Evolutionary conservation across 2,888 invertebrate species (phyloP), one percentile per base, ranked within the genome.

Genomic region (Andrena flavipes): DNA sequence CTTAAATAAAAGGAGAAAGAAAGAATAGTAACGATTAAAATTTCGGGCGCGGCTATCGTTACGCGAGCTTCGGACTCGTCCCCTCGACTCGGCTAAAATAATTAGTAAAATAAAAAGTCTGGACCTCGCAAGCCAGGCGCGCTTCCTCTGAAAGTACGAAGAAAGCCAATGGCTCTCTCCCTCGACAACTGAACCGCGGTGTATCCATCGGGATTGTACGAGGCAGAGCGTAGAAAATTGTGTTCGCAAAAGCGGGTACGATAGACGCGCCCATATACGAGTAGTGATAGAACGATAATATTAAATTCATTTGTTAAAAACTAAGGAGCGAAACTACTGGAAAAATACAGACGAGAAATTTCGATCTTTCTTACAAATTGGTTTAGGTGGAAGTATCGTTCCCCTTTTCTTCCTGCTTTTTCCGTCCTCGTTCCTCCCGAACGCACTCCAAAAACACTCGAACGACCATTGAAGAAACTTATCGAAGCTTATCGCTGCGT

Each of bases 251-350:
- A 67, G n/a, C 6, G 20, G 42, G 8, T 26, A 74, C 81, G 79
- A 81, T 73, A 76, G 76, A 51, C 75, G 65, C 81, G 82, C 72
- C 74, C 64, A 67, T 72, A 68, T 71, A 35, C 29, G 73, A 82
- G 54, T 82, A 77, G 71, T 76, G 69, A 80, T 69, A 71, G 74
- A 84, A 78, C 64, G 49, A 79, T 70, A 72, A 73, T 77, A 81
- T 71, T 78, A 82, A 76, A 86, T 86, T 70, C 35, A 74, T 67
- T 80, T 16, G 71, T 76, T 86, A 84, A 78, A 82, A 82, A 65
- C 64, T 82, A 86, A 84, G 67, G 72, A 83, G 69, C 79, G 73
- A 76, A 78, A 75, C 60, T 82, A 59, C 42, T 65, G 75, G 26
- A 71, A 75, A 49, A 75, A 42, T 67, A 70, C 51, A 59, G 60